Evolutionary conservation across 2,888 invertebrate genomes (phyloP).

Genomic region (Pegoplata infirma): DNA sequence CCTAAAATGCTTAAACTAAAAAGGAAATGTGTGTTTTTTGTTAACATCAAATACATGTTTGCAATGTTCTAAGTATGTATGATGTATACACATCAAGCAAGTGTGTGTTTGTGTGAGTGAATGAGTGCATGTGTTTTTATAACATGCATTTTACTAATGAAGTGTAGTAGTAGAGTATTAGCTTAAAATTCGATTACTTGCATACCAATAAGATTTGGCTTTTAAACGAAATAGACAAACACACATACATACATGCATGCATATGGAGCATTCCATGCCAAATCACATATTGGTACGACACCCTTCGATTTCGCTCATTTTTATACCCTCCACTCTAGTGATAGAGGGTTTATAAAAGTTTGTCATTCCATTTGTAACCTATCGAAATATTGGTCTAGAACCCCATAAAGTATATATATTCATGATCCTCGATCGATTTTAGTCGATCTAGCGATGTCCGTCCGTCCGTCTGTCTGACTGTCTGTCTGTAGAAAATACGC

Average conservation of each 20-base stretch:
- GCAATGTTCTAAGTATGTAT: background rate
- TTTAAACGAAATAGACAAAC: background rate
- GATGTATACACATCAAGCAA: no score
- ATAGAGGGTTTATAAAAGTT: no score
- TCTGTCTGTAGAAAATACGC: no score
- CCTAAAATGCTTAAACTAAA: background rate
- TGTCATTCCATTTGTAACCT: no score
- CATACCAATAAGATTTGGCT: constrained; percentile 52
- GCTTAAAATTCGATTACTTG: constrained; percentile 60
- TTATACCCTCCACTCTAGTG: no score
- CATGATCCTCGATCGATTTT: no score
- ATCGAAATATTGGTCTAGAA: no score
- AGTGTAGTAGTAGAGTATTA: constrained; percentile 57
- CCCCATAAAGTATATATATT: no score
- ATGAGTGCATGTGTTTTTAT: constrained; percentile 21
- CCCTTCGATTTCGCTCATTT: no score
- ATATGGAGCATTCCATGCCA: background rate
- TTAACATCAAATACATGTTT: constrained; percentile 10
- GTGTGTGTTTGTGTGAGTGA: background rate
- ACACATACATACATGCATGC: background rate
- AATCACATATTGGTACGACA: no score
- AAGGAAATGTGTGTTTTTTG: constrained; percentile 8
- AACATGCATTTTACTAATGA: constrained; percentile 57
- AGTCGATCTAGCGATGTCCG: no score
- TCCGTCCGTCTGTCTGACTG: no score